Evolutionary conservation across 2,113 vertebrate genomes (phyloP), one percentile per base, ranked within the genome.

Genomic region (Narcine bancroftii): DNA sequence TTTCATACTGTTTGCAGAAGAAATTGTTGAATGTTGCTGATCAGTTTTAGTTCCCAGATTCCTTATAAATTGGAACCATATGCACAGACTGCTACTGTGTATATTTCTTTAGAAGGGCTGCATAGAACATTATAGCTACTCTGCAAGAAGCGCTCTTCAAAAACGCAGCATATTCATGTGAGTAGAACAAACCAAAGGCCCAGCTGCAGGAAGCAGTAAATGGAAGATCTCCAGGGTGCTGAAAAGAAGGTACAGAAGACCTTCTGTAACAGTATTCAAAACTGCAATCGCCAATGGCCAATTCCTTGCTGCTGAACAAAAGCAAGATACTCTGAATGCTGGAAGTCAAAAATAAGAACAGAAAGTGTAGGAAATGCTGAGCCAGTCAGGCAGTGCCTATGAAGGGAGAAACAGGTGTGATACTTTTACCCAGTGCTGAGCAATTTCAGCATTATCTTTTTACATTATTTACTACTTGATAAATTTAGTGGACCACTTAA

Each of bases 11-110:
- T 69, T 91, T 91, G 63, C 65, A 91, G 36, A 69, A 66, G 63
- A 63, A 87, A n/a, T n/a, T 87, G 81, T 60, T 60, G 42, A 91
- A 91, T 91, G 63, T 69, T 69, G 63, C 89, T 91, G 89, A 91
- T 65, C 89, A 91, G 36, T 69, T 91, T 91, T 91, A 91, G 66
- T 47, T 17, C 89, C 33, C 24, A 15, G 45, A 91, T 91, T 91
- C 65, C 65, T 91, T 45, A 69, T 69, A 91, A 69, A 91, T 6
- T 91, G 65, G 65, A 91, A 91, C 63, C 89, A 45, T 69, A 91
- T 91, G 89, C 89, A 71, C 65, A 91, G 89, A 91, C 71, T 66
- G 63, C 89, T 71, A 69, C 89, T 42, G 47, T 13, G 65, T 71
- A 47, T 19, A 15, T 45, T 69, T 29, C 9, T 91, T 69, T 71